Percentiles rank a stretch among this genome's conserved stretches.
phyloP scores from a whole-genome alignment of 2,888 invertebrate genomes.

The Catonia carolina region DNA sequence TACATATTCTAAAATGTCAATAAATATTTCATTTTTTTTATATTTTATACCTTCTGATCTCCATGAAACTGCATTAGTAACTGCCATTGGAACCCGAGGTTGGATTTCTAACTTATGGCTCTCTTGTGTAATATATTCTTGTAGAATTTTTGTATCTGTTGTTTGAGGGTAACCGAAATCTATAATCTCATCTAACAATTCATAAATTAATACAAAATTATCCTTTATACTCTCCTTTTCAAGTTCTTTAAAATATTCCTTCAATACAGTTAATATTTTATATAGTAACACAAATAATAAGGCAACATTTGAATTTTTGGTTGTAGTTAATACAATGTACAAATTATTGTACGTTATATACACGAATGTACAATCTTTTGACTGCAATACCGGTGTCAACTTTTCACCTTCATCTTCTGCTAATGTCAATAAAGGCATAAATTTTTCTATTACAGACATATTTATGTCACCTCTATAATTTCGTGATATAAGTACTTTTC shows the following conservation, averaged over 20 bases:
- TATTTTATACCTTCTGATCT: constrained; percentile 60
- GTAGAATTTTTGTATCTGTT: constrained; percentile 58
- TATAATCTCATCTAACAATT: constrained; percentile 57
- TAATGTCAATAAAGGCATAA: constrained; percentile 57
- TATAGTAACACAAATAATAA: constrained; percentile 57
- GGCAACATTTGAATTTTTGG: constrained; percentile 57
- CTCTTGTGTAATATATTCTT: constrained; percentile 60
- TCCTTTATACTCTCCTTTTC: constrained; percentile 62
- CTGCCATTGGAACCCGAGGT: constrained; percentile 58
- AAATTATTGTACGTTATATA: constrained; percentile 60
- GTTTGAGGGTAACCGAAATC: constrained; percentile 63
- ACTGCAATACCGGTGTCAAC: constrained; percentile 51
- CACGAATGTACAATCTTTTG: constrained; percentile 51
- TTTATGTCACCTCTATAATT: constrained; percentile 62
- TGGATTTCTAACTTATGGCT: constrained; percentile 58
- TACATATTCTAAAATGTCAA: constrained; percentile 62
- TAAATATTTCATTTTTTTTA: constrained; percentile 61
- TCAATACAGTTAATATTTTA: constrained; percentile 55
- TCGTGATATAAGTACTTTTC: constrained; percentile 57
- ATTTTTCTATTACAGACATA: constrained; percentile 56
- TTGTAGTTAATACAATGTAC: constrained; percentile 53
- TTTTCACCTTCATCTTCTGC: constrained; percentile 56
- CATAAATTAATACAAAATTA: constrained; percentile 63
- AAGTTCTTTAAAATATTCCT: constrained; percentile 58
- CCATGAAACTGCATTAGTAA: constrained; percentile 65